These are phyloP conservation scores for Caenorhabditis sp. DNA, from an alignment of 2,888 invertebrate genomes.

Conservation along the genomic window DNA sequence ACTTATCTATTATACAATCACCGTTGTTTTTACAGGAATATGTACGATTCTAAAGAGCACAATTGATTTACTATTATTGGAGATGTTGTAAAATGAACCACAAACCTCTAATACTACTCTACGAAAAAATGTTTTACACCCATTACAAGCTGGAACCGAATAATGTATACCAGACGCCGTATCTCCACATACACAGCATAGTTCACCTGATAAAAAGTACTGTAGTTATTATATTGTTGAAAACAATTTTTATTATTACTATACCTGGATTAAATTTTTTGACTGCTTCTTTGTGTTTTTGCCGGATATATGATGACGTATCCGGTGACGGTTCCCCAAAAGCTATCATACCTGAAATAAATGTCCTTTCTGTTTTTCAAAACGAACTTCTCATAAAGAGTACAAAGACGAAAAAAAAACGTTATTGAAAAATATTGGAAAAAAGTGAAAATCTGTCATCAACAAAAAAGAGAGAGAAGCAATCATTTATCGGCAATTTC, in stretches of 20 bases:
- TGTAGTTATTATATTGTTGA: background rate
- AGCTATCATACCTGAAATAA: conserved; percentile 31
- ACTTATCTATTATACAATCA: conserved; percentile 65
- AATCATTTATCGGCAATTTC: background rate
- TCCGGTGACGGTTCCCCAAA: conserved; percentile 26
- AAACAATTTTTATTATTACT: background rate
- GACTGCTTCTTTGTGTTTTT: conserved; percentile 26
- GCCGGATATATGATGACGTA: conserved; percentile 19
- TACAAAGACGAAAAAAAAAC: background rate
- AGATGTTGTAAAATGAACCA: no score
- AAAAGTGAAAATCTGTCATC: background rate
- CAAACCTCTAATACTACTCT: conserved; percentile 64
- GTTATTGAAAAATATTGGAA: background rate
- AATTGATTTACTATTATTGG: no score
- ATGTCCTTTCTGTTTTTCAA: background rate
- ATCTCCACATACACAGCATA: conserved; percentile 64
- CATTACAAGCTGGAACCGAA: conserved; percentile 56
- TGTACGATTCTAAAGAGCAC: conserved; percentile 68
- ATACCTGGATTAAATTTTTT: conserved; percentile 40
- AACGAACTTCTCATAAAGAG: background rate
- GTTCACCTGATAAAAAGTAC: conserved; percentile 38
- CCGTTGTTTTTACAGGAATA: conserved; percentile 69
- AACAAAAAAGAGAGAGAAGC: conserved; percentile 3
- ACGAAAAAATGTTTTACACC: conserved; percentile 68
- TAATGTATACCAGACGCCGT: conserved; percentile 66